phyloP scores from a whole-genome alignment of 2,113 vertebrate species.

The Dunckerocampus dactyliophorus region DNA sequence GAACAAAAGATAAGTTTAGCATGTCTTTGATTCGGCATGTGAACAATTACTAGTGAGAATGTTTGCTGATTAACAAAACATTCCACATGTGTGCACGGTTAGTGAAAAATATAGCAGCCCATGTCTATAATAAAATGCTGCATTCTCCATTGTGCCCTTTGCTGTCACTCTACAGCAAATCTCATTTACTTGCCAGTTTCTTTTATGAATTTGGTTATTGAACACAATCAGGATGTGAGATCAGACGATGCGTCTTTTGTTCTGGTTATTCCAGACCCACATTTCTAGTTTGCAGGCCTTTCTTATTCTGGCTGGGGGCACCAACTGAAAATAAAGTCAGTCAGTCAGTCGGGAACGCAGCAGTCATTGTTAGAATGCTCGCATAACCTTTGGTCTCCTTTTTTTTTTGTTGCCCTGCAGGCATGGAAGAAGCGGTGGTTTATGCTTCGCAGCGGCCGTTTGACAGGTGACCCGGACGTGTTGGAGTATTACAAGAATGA shows the following conservation, averaged over 20 bases:
- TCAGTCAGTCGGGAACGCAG: slow-evolving; percentile 34
- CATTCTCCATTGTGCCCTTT: slow-evolving; percentile 4
- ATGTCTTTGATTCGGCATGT: slow-evolving; percentile 13
- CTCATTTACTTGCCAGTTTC: slow-evolving; percentile 40
- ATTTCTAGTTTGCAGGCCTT: slow-evolving; percentile 52
- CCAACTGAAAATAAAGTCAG: not conserved
- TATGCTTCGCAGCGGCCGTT: slow-evolving; percentile 91
- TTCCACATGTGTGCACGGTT: not conserved
- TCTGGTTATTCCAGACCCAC: slow-evolving; percentile 49
- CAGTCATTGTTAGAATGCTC: slow-evolving; percentile 48
- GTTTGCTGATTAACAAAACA: not conserved
- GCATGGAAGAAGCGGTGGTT: slow-evolving; percentile 99
- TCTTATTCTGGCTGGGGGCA: not conserved
- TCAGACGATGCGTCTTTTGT: slow-evolving; percentile 61
- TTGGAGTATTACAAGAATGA: slow-evolving; percentile 99
- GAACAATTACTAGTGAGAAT: slow-evolving; percentile 7
- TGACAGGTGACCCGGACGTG: slow-evolving; percentile 95
- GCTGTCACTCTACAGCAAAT: slow-evolving; percentile 20
- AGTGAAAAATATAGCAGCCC: slow-evolving; percentile 4
- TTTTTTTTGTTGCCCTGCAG: slow-evolving; percentile 66
- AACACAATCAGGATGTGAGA: slow-evolving; percentile 36
- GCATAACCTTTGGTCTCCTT: slow-evolving; percentile 45
- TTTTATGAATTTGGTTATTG: slow-evolving; percentile 48
- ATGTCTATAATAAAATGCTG: too few relatives aligned
- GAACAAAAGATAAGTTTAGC: not conserved